Base-by-base conservation (phyloP, 2,113 vertebrate genomes). In the Melospiza georgiana region DNA sequence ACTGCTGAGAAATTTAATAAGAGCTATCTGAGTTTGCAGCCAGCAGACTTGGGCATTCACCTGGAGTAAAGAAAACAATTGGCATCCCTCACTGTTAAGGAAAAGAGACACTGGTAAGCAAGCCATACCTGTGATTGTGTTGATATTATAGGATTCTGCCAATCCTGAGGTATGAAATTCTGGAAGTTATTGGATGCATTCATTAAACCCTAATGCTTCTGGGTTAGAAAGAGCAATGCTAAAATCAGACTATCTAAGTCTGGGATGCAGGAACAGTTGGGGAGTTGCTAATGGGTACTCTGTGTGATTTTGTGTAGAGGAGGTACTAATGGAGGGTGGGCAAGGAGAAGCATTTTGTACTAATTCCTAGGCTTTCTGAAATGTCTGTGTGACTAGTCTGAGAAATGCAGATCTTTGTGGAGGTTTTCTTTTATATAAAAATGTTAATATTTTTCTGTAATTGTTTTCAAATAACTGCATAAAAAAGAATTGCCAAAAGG, bases 401-500 rank as follows among this genome's bases (percentile, higher is more conserved):
- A 84, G 49, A 71, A 90, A 65, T 58, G 27, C 22, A 52, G 31
- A 63, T 79, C 59, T 93, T 87, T 67, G 62, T 73, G 41, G n/a
- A 69, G 35, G 7, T 24, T 62, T n/a, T 37, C 71, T n/a, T 37
- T 59, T 84, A 63, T 55, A 83, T 74, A 87, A 71, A 15, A 76
- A 69, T 79, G 76, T 91, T 71, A 94, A 93, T 81, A 55, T 94
- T 91, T 91, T 93, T 62, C n/a, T 91, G 71, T 95, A 96, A 94
- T 95, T 95, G 91, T 95, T 95, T 93, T 96, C 84, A 97, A 94
- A 93, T 95, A 93, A 87, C 89, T 66, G 49, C 4, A 5, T 83
- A 62, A 85, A 87, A 89, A 90, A 80, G 78, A 90, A 91, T 85
- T 94, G 94, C 95, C 87, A 94, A 86, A 90, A 95, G 91, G 91